Evolutionary conservation across 2,888 invertebrate species (phyloP).

Genomic region (Deroplatys truncata): DNA sequence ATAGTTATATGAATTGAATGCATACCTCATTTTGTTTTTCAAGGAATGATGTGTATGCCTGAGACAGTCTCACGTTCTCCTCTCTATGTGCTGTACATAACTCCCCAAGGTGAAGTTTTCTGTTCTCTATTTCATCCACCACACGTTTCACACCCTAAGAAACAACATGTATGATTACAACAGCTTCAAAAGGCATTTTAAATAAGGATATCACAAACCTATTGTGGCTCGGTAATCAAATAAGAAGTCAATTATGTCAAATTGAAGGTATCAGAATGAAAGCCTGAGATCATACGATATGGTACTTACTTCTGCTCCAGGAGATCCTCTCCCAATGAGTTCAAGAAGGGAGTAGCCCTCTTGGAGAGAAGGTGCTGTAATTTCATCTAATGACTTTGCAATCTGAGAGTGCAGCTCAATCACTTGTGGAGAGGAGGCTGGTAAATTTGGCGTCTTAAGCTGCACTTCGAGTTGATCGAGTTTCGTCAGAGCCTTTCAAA

Average conservation of each 20-base stretch:
- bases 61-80: slow-evolving; percentile 64
- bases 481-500: slow-evolving; percentile 59
- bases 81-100: slow-evolving; percentile 64
- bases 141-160: slow-evolving; percentile 56
- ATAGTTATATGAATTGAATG: not conserved
- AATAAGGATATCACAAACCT: not conserved
- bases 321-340: slow-evolving; percentile 57
- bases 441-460: slow-evolving; percentile 60
- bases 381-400: slow-evolving; percentile 60
- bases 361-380: slow-evolving; percentile 61
- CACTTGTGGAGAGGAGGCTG: slow-evolving; percentile 61
- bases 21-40: slow-evolving; percentile 60
- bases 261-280: too few species aligned
- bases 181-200: not conserved
- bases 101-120: slow-evolving; percentile 60
- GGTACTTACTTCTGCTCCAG: slow-evolving; percentile 55
- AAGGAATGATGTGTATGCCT: slow-evolving; percentile 63
- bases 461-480: slow-evolving; percentile 72
- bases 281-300: not conserved
- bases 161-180: not conserved
- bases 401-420: slow-evolving; percentile 65
- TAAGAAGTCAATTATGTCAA: too few species aligned
- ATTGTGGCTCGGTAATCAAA: too few species aligned
- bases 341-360: slow-evolving; percentile 71
- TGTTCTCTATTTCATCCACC: slow-evolving; percentile 70